Conservation (phyloP, 2,113 vertebrate species). For the Notarius lentiginosus region DNA sequence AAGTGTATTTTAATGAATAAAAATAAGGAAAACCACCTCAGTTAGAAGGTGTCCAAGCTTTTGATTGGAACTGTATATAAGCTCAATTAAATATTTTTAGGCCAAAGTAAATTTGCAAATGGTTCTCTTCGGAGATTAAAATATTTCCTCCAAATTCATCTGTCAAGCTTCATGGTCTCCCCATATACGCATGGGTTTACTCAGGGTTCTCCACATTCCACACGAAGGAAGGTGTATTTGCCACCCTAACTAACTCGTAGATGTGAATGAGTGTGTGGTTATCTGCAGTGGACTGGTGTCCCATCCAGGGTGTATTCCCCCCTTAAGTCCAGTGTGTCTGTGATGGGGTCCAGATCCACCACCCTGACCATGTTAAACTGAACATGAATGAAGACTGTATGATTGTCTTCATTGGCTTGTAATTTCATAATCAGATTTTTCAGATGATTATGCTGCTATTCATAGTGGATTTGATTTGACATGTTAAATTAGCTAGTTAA, state of each 20-base stretch:
- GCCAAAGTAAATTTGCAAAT: neutral
- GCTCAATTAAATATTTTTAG: constrained; percentile 17
- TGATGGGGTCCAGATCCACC: neutral
- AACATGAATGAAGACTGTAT: neutral
- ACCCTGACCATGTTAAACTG: neutral
- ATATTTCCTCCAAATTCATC: neutral
- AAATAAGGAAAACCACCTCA: no score
- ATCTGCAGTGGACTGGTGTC: neutral
- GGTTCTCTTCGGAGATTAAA: neutral
- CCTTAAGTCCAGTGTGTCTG: neutral
- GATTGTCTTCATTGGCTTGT: constrained; percentile 13
- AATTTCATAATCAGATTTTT: constrained; percentile 28
- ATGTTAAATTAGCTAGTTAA: neutral
- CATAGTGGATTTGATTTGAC: constrained; percentile 3
- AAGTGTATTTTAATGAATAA: no score
- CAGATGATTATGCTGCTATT: constrained; percentile 27
- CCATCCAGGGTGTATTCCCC: neutral
- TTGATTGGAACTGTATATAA: neutral
- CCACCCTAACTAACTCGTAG: neutral
- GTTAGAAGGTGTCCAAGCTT: no score
- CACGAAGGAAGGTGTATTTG: neutral
- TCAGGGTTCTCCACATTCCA: no score
- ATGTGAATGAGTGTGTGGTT: neutral
- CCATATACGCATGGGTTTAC: neutral
- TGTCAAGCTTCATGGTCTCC: neutral